Base-by-base conservation (phyloP, 2,888 invertebrate species). In the Eristalinus aeneus region DNA sequence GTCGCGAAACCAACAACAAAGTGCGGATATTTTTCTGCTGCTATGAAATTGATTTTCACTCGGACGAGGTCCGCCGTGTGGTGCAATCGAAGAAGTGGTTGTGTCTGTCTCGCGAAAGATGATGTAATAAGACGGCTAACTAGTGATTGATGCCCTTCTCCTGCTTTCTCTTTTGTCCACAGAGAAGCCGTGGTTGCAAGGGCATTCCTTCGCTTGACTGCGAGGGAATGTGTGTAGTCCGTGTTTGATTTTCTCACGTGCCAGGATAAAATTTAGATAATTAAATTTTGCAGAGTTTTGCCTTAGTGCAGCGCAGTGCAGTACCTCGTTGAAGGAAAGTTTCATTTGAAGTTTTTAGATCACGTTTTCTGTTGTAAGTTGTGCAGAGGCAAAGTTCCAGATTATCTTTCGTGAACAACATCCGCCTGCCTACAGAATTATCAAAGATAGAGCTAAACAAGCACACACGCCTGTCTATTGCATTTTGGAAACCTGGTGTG, bases 41-140 rank as follows among this genome's bases (percentile, higher is more conserved):
- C 27, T 56, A 10, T 10, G 27, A 16, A 39, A 71, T 71, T 58
- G 34, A 61, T 71, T 72, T 61, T 72, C 68, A 65, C 64, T 60
- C 9, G 8, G 27, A 27, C 27, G 27, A 27, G 2, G 27, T 16
- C 23, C 23, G 5, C 32, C 32, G 31, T 22, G 61, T 72, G 16
- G 12, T 72, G 61, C 39, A 72, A 72, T 61, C 72, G 61, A 53
- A 72, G 39, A 34, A 20, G 16, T 16, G 23, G 60, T 56, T 56
- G 16, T 34, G 58, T 60, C 39, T 34, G 58, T 39, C 39, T 60
- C 39, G 46, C 32, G 60, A 27, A 46, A 72, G 72, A 72, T 72
- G 72, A 72, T 72, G 72, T 61, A 72, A 72, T 46, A 27, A 53
- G 27, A 27, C 27, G 5, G 16, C 46, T 16, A 8, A 23, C 34